Percentiles rank a stretch among this genome's conserved stretches.
Conservation (phyloP, 2,888 invertebrate genomes). For the Melikaiella ostensackeni region DNA sequence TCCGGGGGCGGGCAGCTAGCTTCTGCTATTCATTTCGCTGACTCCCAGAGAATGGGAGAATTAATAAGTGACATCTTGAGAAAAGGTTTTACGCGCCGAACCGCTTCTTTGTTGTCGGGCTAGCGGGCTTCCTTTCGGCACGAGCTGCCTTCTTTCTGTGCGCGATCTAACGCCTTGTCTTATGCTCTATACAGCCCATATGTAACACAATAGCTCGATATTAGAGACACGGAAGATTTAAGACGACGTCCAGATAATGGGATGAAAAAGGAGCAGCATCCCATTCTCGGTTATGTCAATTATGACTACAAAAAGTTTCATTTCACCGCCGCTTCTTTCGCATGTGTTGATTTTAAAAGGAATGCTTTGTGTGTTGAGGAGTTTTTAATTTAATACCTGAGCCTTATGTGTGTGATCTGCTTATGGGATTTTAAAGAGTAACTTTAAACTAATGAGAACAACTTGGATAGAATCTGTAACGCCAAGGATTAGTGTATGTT, state of each 20-base stretch:
- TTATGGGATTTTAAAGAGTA: background rate
- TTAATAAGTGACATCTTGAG: constrained; percentile 76
- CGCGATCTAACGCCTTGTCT: constrained; percentile 63
- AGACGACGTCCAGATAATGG: constrained; percentile 27
- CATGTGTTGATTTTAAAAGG: constrained; percentile 9
- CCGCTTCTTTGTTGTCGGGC: constrained; percentile 56
- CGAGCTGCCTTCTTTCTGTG: constrained; percentile 52
- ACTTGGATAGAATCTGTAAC: background rate
- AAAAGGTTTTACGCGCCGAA: constrained; percentile 68
- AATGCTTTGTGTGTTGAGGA: constrained; percentile 11
- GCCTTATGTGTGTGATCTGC: background rate
- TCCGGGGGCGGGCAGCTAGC: constrained; percentile 48
- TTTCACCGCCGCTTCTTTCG: constrained; percentile 1
- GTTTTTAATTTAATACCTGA: background rate
- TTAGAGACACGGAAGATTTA: constrained; percentile 32
- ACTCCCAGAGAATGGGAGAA: constrained; percentile 70
- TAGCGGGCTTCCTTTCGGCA: constrained; percentile 61
- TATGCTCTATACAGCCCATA: constrained; percentile 52
- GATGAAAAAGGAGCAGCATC: constrained; percentile 32
- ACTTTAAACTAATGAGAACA: constrained; percentile 44
- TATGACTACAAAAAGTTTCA: constrained; percentile 23
- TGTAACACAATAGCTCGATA: constrained; percentile 58
- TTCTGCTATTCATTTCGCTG: constrained; percentile 70
- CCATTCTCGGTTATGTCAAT: constrained; percentile 28
- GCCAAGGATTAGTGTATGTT: background rate